Percentiles rank a stretch among this genome's conserved stretches.
These are phyloP conservation scores for Lacanobia wlatinum DNA, from an alignment of 2,888 invertebrate genomes.

Conservation along the genomic window DNA sequence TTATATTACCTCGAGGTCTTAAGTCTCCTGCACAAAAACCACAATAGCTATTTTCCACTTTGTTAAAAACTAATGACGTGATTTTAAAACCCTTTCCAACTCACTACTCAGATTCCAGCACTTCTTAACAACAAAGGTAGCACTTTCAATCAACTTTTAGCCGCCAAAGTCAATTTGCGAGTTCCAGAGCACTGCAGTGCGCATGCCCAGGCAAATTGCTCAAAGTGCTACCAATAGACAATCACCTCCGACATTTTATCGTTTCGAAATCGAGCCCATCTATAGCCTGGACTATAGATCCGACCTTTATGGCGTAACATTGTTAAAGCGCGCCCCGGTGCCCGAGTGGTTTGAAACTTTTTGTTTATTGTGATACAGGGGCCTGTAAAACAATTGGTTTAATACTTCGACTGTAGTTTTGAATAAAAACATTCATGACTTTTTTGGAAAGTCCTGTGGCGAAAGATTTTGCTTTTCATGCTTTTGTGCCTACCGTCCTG, in stretches of 20 bases:
- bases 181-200: conserved; percentile 32
- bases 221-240: conserved; percentile 72
- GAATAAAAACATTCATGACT: too few relatives aligned
- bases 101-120: conserved; percentile 30
- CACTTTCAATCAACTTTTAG: conserved; percentile 57
- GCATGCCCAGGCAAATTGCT: conserved; percentile 72
- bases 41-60: not conserved
- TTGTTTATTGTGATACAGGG: conserved; percentile 20
- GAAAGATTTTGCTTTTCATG: not conserved
- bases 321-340: conserved; percentile 28
- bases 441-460: not conserved
- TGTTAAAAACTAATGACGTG: not conserved
- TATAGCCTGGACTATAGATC: conserved; percentile 30
- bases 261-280: conserved; percentile 38
- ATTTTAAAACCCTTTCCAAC: conserved; percentile 19
- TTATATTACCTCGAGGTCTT: not conserved
- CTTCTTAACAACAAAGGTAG: conserved; percentile 29
- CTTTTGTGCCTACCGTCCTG: not conserved
- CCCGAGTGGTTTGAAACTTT: conserved; percentile 3
- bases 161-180: conserved; percentile 46
- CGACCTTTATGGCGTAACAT: conserved; percentile 31
- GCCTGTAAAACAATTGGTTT: not conserved
- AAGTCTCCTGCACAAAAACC: not conserved
- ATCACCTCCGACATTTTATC: conserved; percentile 69
- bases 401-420: not conserved